A percentile compares a stretch with the other conserved stretches of the same genome.
Evolutionary conservation across 1,140 invertebrate species (phyloP).

Genomic region (Philopotamus ludificatus): DNA sequence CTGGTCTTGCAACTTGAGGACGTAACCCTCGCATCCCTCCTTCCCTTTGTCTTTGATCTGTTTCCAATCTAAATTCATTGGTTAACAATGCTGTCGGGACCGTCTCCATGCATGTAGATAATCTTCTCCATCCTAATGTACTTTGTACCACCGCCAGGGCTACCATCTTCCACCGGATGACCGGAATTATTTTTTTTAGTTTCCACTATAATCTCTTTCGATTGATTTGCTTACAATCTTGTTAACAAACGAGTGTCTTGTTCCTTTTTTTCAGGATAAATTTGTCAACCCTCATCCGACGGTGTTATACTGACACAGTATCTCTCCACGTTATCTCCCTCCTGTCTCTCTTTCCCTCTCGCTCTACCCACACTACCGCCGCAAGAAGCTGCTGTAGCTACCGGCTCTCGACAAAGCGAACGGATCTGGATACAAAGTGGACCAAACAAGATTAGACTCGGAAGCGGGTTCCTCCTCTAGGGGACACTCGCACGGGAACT

Average conservation of each 20-base stretch:
- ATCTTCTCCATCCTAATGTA: constrained; percentile 20
- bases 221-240: too few relatives aligned
- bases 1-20: constrained; percentile 22
- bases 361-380: neutral
- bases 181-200: too few relatives aligned
- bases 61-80: constrained; percentile 43
- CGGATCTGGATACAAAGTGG: constrained; percentile 40
- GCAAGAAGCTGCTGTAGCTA: neutral
- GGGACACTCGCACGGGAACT: neutral
- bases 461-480: constrained; percentile 4
- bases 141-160: too few relatives aligned
- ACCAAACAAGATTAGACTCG: constrained; percentile 39
- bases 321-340: constrained; percentile 9
- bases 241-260: too few relatives aligned
- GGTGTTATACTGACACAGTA: constrained; percentile 28
- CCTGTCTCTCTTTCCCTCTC: neutral
- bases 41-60: constrained; percentile 42
- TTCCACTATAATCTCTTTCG: too few relatives aligned
- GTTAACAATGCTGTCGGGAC: constrained; percentile 37
- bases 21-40: constrained; percentile 24
- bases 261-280: too few relatives aligned
- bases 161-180: too few relatives aligned
- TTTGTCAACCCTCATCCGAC: constrained; percentile 23
- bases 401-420: constrained; percentile 35
- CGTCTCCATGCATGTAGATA: constrained; percentile 18